Conservation (phyloP, 2,113 vertebrate genomes). For the Lophochroa leadbeateri region DNA sequence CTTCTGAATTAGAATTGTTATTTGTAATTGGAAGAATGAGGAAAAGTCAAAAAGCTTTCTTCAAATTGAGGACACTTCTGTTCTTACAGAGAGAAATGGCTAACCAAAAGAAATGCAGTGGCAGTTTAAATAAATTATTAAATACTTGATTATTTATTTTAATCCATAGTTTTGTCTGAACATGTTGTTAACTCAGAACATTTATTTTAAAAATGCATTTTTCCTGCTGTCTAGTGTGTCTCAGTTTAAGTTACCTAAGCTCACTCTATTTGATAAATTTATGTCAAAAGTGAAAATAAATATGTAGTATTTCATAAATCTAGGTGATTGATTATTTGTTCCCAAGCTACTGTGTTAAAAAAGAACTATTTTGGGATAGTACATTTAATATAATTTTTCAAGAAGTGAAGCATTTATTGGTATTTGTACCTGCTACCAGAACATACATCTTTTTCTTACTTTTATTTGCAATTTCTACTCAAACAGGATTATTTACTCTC, state of each 20-base stretch:
- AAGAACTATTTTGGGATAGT: neutral
- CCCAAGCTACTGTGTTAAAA: neutral
- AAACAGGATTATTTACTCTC: neutral
- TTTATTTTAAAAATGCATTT: neutral
- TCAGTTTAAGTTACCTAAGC: neutral
- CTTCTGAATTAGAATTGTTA: neutral
- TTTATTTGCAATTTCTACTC: neutral
- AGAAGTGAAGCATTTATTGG: neutral
- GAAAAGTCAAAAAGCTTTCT: neutral
- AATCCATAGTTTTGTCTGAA: neutral
- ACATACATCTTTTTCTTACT: neutral
- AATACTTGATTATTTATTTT: neutral
- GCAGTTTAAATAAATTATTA: neutral
- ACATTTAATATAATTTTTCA: neutral
- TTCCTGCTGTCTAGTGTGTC: neutral
- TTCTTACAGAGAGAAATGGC: neutral
- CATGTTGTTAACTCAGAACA: neutral
- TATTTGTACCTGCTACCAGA: neutral
- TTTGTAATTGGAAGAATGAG: neutral
- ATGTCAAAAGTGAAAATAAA: neutral
- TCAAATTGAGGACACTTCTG: neutral
- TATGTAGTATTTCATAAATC: neutral
- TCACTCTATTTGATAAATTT: neutral
- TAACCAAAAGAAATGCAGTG: neutral
- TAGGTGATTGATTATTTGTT: neutral